Percentiles rank a stretch among this genome's conserved stretches.
phyloP scores from a whole-genome alignment of 2,113 vertebrate species.

The Heteronetta atricapilla region DNA sequence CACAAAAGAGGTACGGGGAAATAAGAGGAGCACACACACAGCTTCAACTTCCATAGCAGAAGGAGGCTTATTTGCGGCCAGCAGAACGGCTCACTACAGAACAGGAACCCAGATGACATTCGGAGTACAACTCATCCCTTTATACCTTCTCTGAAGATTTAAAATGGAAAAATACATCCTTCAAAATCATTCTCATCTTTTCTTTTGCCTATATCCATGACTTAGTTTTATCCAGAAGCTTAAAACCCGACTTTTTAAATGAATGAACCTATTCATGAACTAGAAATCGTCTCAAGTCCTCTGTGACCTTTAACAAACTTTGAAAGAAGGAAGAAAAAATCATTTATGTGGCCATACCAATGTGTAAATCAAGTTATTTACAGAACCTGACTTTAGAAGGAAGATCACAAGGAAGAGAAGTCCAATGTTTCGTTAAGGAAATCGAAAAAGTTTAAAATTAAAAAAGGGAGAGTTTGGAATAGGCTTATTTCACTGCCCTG shows the following conservation, averaged over 20 bases:
- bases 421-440: neutral
- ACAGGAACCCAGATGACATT: neutral
- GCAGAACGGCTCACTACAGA: neutral
- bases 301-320: neutral
- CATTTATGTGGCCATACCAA: rapidly evolving
- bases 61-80: neutral
- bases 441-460: neutral
- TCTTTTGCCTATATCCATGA: neutral
- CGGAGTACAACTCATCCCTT: neutral
- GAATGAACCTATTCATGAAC: neutral
- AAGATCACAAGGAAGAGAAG: neutral
- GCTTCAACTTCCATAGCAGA: neutral
- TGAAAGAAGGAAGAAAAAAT: neutral
- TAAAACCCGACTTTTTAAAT: neutral
- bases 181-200: neutral
- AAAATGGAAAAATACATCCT: neutral
- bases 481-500: neutral
- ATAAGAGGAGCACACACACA: neutral
- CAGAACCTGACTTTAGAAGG: neutral
- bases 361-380: neutral
- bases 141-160: neutral
- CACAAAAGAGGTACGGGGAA: neutral
- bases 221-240: neutral
- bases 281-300: neutral
- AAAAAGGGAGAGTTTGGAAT: neutral